Evolutionary conservation across 2,888 invertebrate genomes (phyloP).

Genomic region (Electrophaes corylata): DNA sequence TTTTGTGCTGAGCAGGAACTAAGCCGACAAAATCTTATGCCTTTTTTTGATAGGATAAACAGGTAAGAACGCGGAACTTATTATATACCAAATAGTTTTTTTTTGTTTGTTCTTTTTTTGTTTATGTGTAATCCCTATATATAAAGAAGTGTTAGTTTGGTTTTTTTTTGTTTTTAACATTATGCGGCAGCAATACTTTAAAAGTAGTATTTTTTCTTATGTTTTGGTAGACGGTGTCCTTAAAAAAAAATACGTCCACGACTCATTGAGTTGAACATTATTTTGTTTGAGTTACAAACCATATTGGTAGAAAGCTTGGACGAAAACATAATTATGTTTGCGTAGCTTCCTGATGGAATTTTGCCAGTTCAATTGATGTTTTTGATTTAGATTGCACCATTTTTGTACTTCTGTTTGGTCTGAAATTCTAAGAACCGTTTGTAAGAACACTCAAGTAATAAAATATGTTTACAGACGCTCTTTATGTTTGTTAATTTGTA

Average conservation of each 20-base stretch:
- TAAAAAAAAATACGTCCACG: slow-evolving; percentile 14
- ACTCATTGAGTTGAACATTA: slow-evolving; percentile 29
- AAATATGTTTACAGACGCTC: too few species aligned
- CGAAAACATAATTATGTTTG: slow-evolving; percentile 54
- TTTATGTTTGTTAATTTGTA: too few species aligned
- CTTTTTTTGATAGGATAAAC: too few species aligned
- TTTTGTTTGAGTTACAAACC: slow-evolving; percentile 39
- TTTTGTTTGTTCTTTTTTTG: too few species aligned
- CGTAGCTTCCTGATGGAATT: slow-evolving; percentile 52
- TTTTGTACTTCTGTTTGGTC: slow-evolving; percentile 10
- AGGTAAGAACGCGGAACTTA: too few species aligned
- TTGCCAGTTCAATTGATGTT: slow-evolving; percentile 44
- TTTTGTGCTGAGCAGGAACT: too few species aligned
- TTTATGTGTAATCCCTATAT: too few species aligned
- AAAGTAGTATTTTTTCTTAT: not conserved
- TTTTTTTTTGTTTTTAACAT: too few species aligned
- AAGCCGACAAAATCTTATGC: too few species aligned
- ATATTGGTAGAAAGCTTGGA: slow-evolving; percentile 42
- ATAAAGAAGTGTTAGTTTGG: too few species aligned
- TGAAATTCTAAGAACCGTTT: not conserved
- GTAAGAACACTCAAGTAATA: not conserved
- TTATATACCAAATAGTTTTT: too few species aligned
- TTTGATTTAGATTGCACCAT: slow-evolving; percentile 31
- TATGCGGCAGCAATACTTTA: too few species aligned
- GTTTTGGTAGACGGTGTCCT: not conserved